Percentiles rank a stretch among this genome's conserved stretches.
These are phyloP conservation scores for Henricia sp. DNA, from an alignment of 53 echinoderm and acorn worm species.

Conservation along the genomic window DNA sequence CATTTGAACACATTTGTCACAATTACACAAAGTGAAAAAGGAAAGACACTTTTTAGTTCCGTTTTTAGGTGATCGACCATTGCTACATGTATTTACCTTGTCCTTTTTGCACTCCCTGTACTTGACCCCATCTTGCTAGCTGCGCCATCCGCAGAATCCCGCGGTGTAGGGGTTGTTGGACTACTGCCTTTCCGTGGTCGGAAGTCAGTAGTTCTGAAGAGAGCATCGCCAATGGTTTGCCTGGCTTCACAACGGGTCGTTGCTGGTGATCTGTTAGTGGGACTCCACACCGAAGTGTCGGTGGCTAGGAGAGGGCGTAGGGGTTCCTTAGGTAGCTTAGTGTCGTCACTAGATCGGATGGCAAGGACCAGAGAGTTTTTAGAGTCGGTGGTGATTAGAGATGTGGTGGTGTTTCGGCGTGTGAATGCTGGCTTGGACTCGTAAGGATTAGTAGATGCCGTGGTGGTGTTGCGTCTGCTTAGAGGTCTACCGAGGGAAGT, in stretches of 20 bases:
- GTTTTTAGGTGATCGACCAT: too few relatives aligned
- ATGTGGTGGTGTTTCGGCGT: slow-evolving; percentile 70
- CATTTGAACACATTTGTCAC: too few relatives aligned
- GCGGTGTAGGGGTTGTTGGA: slow-evolving; percentile 31
- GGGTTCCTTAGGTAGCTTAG: slow-evolving; percentile 43
- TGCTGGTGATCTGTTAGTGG: slow-evolving; percentile 61
- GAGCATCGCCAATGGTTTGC: slow-evolving; percentile 85
- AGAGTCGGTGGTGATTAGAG: slow-evolving; percentile 58
- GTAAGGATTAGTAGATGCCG: slow-evolving; percentile 69
- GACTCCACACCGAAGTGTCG: slow-evolving; percentile 32
- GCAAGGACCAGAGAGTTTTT: slow-evolving; percentile 1
- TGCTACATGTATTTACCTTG: slow-evolving; percentile 63
- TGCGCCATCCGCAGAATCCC: slow-evolving; percentile 37
- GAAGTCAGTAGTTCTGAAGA: slow-evolving; percentile 79
- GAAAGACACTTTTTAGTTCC: too few relatives aligned
- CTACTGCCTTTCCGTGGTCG: slow-evolving; percentile 61
- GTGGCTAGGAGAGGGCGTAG: slow-evolving; percentile 34
- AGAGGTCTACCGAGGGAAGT: slow-evolving; percentile 36
- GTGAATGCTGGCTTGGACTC: slow-evolving; percentile 76
- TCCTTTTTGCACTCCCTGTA: slow-evolving; percentile 52
- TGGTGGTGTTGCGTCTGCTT: slow-evolving; percentile 74
- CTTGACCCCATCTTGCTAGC: slow-evolving; percentile 39
- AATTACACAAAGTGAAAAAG: too few relatives aligned
- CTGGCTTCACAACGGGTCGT: slow-evolving; percentile 79
- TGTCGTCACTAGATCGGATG: slow-evolving; percentile 31